Evolutionary conservation across 2,888 invertebrate species (phyloP).

Genomic region (Megalurothrips usitatus): DNA sequence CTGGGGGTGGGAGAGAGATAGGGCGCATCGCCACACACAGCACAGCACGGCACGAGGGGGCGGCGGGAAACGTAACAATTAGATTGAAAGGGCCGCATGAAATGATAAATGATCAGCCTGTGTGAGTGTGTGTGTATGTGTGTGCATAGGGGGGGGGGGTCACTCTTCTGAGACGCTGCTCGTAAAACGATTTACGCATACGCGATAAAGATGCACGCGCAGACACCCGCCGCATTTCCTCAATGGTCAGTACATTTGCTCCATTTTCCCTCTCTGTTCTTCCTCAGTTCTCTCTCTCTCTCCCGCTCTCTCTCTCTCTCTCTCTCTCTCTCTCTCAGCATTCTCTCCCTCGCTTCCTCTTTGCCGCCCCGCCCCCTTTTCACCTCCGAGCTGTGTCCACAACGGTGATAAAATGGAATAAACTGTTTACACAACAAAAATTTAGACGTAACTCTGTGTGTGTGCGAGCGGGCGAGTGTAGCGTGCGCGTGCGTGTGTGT

Average conservation of each 20-base stretch:
- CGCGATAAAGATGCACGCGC: neutral
- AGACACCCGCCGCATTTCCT: too few relatives aligned
- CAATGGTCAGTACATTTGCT: too few relatives aligned
- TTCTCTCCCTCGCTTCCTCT: neutral
- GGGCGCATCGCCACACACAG: too few relatives aligned
- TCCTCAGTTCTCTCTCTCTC: neutral
- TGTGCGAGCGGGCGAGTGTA: too few relatives aligned
- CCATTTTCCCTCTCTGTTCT: neutral
- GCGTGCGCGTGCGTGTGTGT: too few relatives aligned
- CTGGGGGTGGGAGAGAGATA: too few relatives aligned
- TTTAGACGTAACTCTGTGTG: neutral
- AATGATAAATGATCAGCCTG: neutral
- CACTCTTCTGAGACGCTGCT: too few relatives aligned
- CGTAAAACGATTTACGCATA: too few relatives aligned
- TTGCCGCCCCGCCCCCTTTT: neutral
- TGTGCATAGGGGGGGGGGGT: too few relatives aligned
- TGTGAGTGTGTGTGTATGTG: neutral
- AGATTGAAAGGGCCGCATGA: constrained; percentile 21
- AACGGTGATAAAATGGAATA: constrained; percentile 1
- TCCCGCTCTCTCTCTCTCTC: neutral
- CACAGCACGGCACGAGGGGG: neutral
- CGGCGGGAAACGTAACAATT: neutral
- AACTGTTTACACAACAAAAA: constrained; percentile 25
- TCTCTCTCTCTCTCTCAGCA: neutral
- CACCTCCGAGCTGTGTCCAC: neutral